Conservation (phyloP, 2,797 vertebrate genomes). For the Spea hammondii region DNA sequence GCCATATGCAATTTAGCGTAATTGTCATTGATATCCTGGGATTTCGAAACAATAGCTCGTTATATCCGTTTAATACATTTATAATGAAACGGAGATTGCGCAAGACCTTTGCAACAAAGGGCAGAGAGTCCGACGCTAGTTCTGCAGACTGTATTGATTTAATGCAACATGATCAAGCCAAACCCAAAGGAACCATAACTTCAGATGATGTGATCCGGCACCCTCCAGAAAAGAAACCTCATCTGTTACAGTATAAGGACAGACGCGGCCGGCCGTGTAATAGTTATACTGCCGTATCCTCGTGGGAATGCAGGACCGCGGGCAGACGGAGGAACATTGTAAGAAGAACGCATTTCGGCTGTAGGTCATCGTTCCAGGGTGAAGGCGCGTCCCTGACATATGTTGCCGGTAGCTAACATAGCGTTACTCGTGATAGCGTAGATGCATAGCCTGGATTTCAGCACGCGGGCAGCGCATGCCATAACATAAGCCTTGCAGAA, state of each 20-base stretch:
- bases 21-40: too few relatives aligned
- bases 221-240: constrained; percentile 49
- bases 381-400: constrained; percentile 25
- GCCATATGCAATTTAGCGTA: too few relatives aligned
- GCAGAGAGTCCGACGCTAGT: background rate
- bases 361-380: constrained; percentile 22
- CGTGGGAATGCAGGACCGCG: constrained; percentile 29
- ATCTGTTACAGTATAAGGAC: background rate
- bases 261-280: constrained; percentile 49
- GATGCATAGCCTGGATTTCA: constrained; percentile 10
- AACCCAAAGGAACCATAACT: constrained; percentile 21
- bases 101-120: too few relatives aligned
- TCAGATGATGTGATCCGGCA: constrained; percentile 39
- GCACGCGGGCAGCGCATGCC: constrained; percentile 1
- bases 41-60: too few relatives aligned
- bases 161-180: constrained; percentile 25
- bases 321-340: constrained; percentile 3
- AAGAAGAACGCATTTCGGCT: constrained; percentile 40
- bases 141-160: constrained; percentile 28
- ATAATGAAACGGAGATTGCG: too few relatives aligned
- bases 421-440: rapidly evolving
- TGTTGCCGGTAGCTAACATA: rapidly evolving
- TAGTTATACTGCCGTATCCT: constrained; percentile 42
- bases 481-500: background rate
- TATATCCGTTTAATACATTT: too few relatives aligned